Percentiles rank a stretch among this genome's conserved stretches.
Conservation (phyloP, 2,113 vertebrate species). For the rat (Rattus norvegicus) region GRCr8 NC_086025.1:50973501-50974000, state of each 20-base stretch:
- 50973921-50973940: background rate
- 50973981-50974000: background rate
- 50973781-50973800: conserved; percentile 27
- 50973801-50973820: background rate
- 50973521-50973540: conserved; percentile 60
- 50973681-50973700: conserved; percentile 44
- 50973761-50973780: background rate
- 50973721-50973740: background rate
- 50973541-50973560: conserved; percentile 34
- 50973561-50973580: conserved; percentile 45
- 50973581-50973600: conserved; percentile 48
- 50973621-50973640: conserved; percentile 51
- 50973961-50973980: background rate
- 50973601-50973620: conserved; percentile 24
- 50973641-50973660: conserved; percentile 37
- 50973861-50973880: background rate
- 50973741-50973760: conserved; percentile 19
- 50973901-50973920: background rate
- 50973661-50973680: conserved; percentile 36
- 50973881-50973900: background rate
- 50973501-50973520: conserved; percentile 72
- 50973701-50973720: background rate
- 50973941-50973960: background rate
- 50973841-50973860: background rate
- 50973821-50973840: background rate